phyloP scores from a whole-genome alignment of 2,888 invertebrate genomes.

The Dexiosoma caninum region DNA sequence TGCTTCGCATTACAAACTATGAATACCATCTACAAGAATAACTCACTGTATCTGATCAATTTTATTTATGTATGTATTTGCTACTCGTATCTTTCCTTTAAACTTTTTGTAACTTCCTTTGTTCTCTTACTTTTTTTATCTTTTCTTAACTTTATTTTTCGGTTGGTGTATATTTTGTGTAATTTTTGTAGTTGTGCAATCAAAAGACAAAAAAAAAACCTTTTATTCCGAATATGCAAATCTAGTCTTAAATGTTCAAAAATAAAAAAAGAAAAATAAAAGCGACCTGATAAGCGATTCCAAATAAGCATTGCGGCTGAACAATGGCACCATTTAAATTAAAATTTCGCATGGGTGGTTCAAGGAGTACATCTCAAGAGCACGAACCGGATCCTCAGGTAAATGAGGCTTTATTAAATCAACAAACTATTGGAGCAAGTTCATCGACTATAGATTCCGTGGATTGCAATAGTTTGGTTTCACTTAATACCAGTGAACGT shows the following conservation, averaged over 20 bases:
- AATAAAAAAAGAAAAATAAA: constrained; percentile 27
- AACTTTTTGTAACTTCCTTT: constrained; percentile 37
- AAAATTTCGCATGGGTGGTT: constrained; percentile 78
- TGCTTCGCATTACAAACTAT: background rate
- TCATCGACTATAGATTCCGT: constrained; percentile 77
- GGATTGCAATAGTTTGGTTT: constrained; percentile 76
- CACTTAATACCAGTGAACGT: constrained; percentile 74
- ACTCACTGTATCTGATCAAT: constrained; percentile 15
- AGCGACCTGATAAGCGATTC: background rate
- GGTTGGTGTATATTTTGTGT: constrained; percentile 57
- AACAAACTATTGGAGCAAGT: constrained; percentile 74
- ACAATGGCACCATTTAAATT: constrained; percentile 78
- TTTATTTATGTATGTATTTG: constrained; percentile 17
- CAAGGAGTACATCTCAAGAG: constrained; percentile 78
- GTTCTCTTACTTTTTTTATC: constrained; percentile 40
- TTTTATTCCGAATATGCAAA: constrained; percentile 8
- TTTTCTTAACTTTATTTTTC: constrained; percentile 45
- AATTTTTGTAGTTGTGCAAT: constrained; percentile 54
- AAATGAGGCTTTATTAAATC: constrained; percentile 75
- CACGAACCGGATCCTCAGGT: constrained; percentile 77
- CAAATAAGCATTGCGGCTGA: background rate
- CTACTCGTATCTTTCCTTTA: constrained; percentile 39
- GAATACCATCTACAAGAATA: background rate
- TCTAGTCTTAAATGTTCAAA: constrained; percentile 50
- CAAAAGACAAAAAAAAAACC: constrained; percentile 28